phyloP scores from a whole-genome alignment of 2,888 invertebrate genomes.

The Suillia variegata region DNA sequence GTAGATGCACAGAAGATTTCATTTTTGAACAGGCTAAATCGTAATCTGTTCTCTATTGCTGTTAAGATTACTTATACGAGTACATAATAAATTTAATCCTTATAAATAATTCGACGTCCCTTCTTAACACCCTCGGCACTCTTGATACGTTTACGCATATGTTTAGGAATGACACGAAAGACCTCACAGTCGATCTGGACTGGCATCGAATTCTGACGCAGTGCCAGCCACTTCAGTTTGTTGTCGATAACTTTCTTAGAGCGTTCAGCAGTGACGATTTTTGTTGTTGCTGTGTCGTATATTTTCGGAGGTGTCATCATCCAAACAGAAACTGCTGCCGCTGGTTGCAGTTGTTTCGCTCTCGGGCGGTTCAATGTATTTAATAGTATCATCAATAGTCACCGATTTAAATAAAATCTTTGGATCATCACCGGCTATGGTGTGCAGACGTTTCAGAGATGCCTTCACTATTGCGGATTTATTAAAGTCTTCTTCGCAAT shows the following conservation, averaged over 20 bases:
- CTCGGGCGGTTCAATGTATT: constrained; percentile 32
- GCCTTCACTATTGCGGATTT: constrained; percentile 28
- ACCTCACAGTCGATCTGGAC: constrained; percentile 60
- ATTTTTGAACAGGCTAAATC: too few relatives aligned
- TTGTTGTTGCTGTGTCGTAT: constrained; percentile 31
- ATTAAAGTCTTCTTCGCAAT: constrained; percentile 7
- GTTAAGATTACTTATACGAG: too few relatives aligned
- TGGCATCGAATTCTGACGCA: constrained; percentile 59
- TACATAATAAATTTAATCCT: constrained; percentile 34
- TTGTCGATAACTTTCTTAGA: constrained; percentile 28
- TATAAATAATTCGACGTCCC: constrained; percentile 24
- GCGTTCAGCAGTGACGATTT: constrained; percentile 4
- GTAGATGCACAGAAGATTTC: too few relatives aligned
- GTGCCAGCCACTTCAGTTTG: constrained; percentile 43
- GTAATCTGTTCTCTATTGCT: too few relatives aligned
- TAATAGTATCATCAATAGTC: constrained; percentile 41
- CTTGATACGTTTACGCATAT: constrained; percentile 53
- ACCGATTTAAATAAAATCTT: constrained; percentile 41
- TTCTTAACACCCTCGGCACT: constrained; percentile 49
- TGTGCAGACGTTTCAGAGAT: constrained; percentile 41
- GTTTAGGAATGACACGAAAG: constrained; percentile 57
- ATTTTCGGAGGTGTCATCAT: constrained; percentile 48
- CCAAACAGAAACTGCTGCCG: constrained; percentile 40
- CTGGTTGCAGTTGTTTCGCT: constrained; percentile 27
- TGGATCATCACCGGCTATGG: constrained; percentile 41